Evolutionary conservation across 53 echinoderm and acorn worm genomes (phyloP).

Genomic region (Astropecten irregularis): DNA sequence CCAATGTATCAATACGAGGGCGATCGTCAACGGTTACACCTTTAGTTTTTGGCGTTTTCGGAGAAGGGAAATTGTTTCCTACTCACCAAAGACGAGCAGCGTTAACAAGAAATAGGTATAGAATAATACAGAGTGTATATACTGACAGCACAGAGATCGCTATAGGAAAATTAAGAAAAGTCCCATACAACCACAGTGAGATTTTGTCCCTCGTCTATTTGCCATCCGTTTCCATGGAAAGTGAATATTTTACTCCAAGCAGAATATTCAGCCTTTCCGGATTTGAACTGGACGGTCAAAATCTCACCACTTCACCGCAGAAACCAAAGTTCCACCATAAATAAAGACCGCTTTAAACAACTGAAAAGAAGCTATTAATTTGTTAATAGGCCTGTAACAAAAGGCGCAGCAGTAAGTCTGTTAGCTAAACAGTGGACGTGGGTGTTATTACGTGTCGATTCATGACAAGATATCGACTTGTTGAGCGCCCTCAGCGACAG

Average conservation of each 20-base stretch:
- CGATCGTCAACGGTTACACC: background rate
- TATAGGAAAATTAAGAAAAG: background rate
- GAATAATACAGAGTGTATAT: background rate
- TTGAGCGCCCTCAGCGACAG: too few species aligned
- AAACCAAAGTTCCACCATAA: conserved; percentile 2
- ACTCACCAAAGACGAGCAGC: background rate
- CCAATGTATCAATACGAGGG: conserved; percentile 11
- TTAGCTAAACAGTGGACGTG: conserved; percentile 1
- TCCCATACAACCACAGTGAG: conserved; percentile 16
- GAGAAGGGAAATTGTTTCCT: conserved; percentile 46
- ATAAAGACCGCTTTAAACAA: conserved; percentile 1
- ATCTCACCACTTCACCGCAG: conserved; percentile 25
- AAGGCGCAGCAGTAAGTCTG: conserved; percentile 24
- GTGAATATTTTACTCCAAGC: too few species aligned
- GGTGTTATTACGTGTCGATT: too few species aligned
- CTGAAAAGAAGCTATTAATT: background rate
- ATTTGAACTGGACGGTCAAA: background rate
- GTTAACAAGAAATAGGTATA: conserved; percentile 26
- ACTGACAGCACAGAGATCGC: conserved; percentile 57
- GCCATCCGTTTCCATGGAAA: too few species aligned
- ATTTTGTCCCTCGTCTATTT: conserved; percentile 8
- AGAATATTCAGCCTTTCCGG: too few species aligned
- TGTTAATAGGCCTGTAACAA: conserved; percentile 34
- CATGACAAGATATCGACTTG: too few species aligned
- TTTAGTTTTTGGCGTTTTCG: conserved; percentile 1